Base-by-base conservation (phyloP, 2,797 vertebrate species). In the Ambastaia sidthimunki region DNA sequence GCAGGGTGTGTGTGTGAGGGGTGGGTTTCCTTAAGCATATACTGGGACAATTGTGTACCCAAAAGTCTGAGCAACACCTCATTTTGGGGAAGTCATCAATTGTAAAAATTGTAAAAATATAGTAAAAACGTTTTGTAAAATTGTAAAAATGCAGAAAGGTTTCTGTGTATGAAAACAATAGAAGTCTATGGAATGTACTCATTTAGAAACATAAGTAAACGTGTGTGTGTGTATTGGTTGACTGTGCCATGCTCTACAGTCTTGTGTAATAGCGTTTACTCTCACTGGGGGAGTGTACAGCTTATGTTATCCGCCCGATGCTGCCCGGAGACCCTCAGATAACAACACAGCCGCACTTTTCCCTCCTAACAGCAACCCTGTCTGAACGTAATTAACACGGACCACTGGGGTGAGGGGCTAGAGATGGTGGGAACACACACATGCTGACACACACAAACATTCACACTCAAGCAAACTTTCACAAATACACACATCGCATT, bases 341-440 rank as follows among this genome's bases (percentile, higher is more conserved):
- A 91, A 86, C 89, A 93, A 91, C 91, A 91, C 91, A 88, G 89
- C 88, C 78, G 86, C 87, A 86, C 85, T 76, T 88, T 89, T 70
- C 80, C 87, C 86, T 74, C 85, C 87, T 89, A 90, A 91, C 85
- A 74, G 89, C 88, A 92, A 88, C 82, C 87, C 62, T 87, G 83
- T 85, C 85, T 81, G 81, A 89, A 90, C 90, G 91, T 91, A 94
- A 92, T 95, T 95, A 94, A 93, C 89, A 87, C 91, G 71, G 71
- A 82, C 78, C 84, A 85, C 59, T 68, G 76, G 72, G 84, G 89
- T 90, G 91, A 88, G 89, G 92, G 90, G 73, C 54, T 62, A 80
- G 2, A 63, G 66, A 63, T 19, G 19, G 55, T 44, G 62, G 23
- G 44, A 72, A 71, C 44, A 68, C 65, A 83, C 18, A 52, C 47